Evolutionary conservation across 2,888 invertebrate species (phyloP), one percentile per base, ranked within the genome.

Genomic region (Agrochola macilenta): DNA sequence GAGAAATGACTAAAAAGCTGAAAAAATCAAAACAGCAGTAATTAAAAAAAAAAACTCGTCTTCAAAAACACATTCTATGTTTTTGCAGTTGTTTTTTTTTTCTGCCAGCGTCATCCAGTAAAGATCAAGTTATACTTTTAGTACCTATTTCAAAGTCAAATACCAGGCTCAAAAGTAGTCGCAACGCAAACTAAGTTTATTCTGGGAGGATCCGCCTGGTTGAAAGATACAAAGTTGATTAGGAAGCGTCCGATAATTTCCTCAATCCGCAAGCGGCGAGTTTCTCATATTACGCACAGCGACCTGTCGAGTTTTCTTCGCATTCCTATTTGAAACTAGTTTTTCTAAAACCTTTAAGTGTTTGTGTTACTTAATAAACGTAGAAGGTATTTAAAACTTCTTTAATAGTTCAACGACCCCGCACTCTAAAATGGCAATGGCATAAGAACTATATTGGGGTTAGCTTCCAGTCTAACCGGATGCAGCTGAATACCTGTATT

Each of bases 191-290:
- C 14, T 49, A 70, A 1, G 30, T 52, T 35, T 65, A 60, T 54
- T 46, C 58, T 14, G 26, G 14, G 43, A 61, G 46, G 60, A 66
- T 39, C 46, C 73, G 60, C 26, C 69, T 74, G 49, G 57, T 70
- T 70, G 61, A 61, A 26, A 61, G 57, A 66, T 57, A 68, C 70
- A 81, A 49, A 54, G 30, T 69, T 81, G 81, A 82, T 81, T 82
- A 78, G 65, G 82, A 78, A 82, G 39, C 61, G n/a, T 79, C 30
- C 61, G 69, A 74, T 78, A 82, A 70, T 82, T 74, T 74, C 61
- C 82, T 78, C 70, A 63, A 68, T 81, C 81, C 70, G 66, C 23
- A 52, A 70, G 49, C 54, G 66, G 57, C 57, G 5, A 46, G 68
- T 64, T 79, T 69, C 75, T 75, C 69, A 46, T 54, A 46, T 80